These are phyloP conservation scores for Mythimna impura DNA, from an alignment of 2,888 invertebrate genomes.

Conservation along the genomic window DNA sequence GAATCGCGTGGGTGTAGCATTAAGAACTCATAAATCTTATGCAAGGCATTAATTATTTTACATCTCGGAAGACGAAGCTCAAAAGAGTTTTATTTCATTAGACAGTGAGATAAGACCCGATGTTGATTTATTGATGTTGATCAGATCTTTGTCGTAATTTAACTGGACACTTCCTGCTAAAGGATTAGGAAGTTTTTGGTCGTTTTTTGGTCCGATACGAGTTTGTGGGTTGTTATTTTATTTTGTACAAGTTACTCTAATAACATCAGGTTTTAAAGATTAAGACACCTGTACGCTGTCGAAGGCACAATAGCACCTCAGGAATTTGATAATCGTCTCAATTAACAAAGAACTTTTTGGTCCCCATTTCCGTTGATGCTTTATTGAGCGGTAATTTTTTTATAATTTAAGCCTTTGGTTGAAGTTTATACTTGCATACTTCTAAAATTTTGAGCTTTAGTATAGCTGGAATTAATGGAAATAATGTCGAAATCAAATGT, in stretches of 20 bases:
- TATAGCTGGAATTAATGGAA: not conserved
- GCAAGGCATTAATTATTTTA: conserved; percentile 82
- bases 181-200: conserved; percentile 37
- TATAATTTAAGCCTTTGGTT: not conserved
- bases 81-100: conserved; percentile 85
- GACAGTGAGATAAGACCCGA: conserved; percentile 76
- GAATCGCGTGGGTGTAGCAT: conserved; percentile 83
- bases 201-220: conserved; percentile 32
- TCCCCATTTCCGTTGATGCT: conserved; percentile 35
- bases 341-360: conserved; percentile 45
- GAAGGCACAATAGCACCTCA: conserved; percentile 46
- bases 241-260: conserved; percentile 44
- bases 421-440: not conserved
- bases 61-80: conserved; percentile 72
- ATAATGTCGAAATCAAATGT: not conserved
- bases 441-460: not conserved
- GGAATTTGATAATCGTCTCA: conserved; percentile 60
- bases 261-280: conserved; percentile 44
- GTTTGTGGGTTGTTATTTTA: conserved; percentile 37
- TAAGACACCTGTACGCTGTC: conserved; percentile 57
- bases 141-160: conserved; percentile 74
- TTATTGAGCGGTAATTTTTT: conserved; percentile 39
- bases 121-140: conserved; percentile 83
- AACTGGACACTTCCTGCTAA: conserved; percentile 70
- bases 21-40: conserved; percentile 85